phyloP scores from a whole-genome alignment of 1,140 invertebrate species.

The Drosophila bifasciata region DNA sequence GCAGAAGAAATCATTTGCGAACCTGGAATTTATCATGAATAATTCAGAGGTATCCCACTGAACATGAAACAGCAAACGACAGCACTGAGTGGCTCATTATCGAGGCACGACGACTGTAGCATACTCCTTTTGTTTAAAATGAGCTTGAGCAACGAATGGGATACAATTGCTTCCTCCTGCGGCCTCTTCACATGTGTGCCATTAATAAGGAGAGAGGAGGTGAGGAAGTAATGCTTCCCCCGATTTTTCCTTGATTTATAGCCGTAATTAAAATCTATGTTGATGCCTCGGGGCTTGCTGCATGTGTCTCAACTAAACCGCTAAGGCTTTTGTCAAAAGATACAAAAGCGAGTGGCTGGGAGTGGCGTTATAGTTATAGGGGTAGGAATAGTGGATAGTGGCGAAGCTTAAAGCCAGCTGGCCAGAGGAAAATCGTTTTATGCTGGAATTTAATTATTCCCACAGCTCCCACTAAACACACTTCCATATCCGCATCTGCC shows the following conservation, averaged over 20 bases:
- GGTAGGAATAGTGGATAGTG: not conserved
- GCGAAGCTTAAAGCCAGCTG: conserved; percentile 45
- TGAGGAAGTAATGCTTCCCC: conserved; percentile 1
- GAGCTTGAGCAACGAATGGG: not conserved
- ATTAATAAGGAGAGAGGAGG: conserved; percentile 16
- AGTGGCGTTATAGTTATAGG: too few relatives aligned
- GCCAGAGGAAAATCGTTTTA: conserved; percentile 68
- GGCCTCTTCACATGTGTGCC: not conserved
- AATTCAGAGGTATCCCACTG: too few relatives aligned
- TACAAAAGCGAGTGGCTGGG: conserved; percentile 47
- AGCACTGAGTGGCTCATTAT: too few relatives aligned
- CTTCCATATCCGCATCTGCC: conserved; percentile 9
- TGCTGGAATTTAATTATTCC: conserved; percentile 77
- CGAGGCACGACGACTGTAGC: too few relatives aligned
- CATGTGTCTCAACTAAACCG: conserved; percentile 53
- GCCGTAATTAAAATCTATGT: conserved; percentile 76
- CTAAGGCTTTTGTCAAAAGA: conserved; percentile 77
- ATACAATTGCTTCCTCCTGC: too few relatives aligned
- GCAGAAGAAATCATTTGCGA: not conserved
- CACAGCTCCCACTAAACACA: conserved; percentile 75
- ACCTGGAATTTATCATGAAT: too few relatives aligned
- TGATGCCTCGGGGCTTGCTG: conserved; percentile 10
- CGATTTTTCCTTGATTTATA: conserved; percentile 66
- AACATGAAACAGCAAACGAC: too few relatives aligned
- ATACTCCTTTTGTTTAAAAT: too few relatives aligned